These are phyloP conservation scores for Nephrotoma flavescens DNA, from an alignment of 2,888 invertebrate genomes.

Conservation along the genomic window DNA sequence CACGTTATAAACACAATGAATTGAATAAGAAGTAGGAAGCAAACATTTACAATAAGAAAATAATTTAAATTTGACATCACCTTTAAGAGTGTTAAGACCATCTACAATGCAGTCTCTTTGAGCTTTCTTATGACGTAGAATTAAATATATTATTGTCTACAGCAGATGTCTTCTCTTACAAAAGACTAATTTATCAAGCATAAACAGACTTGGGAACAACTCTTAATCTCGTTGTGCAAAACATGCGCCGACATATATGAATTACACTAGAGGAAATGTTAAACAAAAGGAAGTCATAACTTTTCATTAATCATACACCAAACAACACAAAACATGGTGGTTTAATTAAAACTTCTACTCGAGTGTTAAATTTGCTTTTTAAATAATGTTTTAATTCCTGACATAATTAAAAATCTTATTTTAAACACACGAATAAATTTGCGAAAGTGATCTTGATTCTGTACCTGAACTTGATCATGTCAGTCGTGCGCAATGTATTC, in stretches of 20 bases:
- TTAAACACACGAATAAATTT: background rate
- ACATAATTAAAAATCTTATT: background rate
- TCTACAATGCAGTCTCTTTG: background rate
- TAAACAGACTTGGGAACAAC: background rate
- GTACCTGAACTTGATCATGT: background rate
- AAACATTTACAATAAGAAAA: background rate
- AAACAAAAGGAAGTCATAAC: background rate
- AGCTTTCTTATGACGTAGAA: no score
- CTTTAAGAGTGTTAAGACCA: background rate
- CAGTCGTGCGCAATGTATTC: background rate
- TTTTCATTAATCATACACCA: background rate
- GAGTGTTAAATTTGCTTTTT: background rate
- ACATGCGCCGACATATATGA: background rate
- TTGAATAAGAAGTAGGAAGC: background rate
- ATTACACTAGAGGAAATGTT: background rate
- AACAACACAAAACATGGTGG: background rate
- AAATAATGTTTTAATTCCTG: background rate
- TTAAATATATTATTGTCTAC: no score
- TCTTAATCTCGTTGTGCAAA: background rate
- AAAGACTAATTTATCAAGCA: background rate
- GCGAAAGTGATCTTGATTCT: background rate
- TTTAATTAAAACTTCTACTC: background rate
- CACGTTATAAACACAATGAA: background rate
- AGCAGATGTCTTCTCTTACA: background rate
- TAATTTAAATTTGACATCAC: background rate